A percentile compares a stretch with the other conserved stretches of the same genome.
These are phyloP conservation scores for Caranx ignobilis DNA, from an alignment of 2,113 vertebrate species.

Conservation along the genomic window DNA sequence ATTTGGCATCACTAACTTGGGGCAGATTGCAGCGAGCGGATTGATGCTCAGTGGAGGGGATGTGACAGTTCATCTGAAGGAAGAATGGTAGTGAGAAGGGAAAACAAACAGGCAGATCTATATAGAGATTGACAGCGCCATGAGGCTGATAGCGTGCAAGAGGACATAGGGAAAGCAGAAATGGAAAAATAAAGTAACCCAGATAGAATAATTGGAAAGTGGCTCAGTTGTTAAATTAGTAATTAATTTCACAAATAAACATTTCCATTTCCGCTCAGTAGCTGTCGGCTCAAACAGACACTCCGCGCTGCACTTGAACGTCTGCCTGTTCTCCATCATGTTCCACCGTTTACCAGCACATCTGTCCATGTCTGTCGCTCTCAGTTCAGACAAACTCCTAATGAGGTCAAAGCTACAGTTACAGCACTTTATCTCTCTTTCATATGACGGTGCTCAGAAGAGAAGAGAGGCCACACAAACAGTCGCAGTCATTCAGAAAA, in stretches of 20 bases:
- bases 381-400: neutral
- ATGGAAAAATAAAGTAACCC: conserved; percentile 59
- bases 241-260: conserved; percentile 61
- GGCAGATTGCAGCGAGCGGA: conserved; percentile 78
- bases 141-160: conserved; percentile 57
- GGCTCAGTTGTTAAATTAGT: conserved; percentile 57
- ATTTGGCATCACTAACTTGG: conserved; percentile 77
- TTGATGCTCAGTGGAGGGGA: conserved; percentile 81
- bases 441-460: neutral
- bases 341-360: neutral
- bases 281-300: conserved; percentile 45
- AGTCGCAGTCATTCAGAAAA: conserved; percentile 49
- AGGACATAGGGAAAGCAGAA: conserved; percentile 38
- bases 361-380: conserved; percentile 2
- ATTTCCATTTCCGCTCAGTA: conserved; percentile 60
- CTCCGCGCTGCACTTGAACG: conserved; percentile 7
- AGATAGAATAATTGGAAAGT: conserved; percentile 63
- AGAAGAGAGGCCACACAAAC: conserved; percentile 11
- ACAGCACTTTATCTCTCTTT: conserved; percentile 6
- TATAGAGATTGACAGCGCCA: conserved; percentile 74
- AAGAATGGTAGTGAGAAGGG: conserved; percentile 77
- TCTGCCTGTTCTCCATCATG: conserved; percentile 19
- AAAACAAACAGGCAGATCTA: conserved; percentile 81
- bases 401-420: conserved; percentile 20
- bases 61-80: conserved; percentile 85